A percentile compares a stretch with the other conserved stretches of the same genome.
phyloP scores from a whole-genome alignment of 2,797 vertebrate genomes.

The Threskiornis aethiopicus region DNA sequence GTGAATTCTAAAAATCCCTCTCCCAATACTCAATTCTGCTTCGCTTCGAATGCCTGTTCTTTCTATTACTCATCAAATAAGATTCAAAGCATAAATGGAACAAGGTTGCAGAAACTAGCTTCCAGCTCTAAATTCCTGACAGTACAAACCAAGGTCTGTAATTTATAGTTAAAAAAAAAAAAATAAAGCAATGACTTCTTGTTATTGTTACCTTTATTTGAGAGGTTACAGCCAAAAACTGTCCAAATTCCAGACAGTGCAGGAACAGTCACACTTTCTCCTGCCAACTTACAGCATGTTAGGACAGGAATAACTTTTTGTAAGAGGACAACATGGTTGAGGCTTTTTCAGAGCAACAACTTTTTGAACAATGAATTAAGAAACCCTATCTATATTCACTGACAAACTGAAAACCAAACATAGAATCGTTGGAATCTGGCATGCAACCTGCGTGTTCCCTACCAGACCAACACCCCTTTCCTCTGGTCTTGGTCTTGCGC shows the following conservation, averaged over 20 bases:
- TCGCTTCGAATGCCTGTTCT: background rate
- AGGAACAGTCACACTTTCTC: constrained; percentile 55
- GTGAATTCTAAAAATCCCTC: background rate
- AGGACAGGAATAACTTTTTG: constrained; percentile 40
- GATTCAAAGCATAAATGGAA: constrained; percentile 22
- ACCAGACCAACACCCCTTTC: background rate
- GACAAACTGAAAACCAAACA: background rate
- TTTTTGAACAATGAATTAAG: background rate
- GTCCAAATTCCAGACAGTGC: constrained; percentile 64
- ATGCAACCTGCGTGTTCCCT: background rate
- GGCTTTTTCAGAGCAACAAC: background rate
- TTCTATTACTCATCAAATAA: constrained; percentile 34
- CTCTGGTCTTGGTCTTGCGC: background rate
- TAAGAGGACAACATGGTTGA: constrained; percentile 18
- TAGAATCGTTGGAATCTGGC: background rate
- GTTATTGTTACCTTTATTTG: constrained; percentile 64
- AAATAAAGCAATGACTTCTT: constrained; percentile 57
- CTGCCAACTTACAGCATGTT: constrained; percentile 50
- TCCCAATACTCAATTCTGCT: background rate
- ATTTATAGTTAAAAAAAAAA: constrained; percentile 51
- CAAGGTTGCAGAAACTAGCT: constrained; percentile 49
- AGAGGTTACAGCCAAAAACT: constrained; percentile 70
- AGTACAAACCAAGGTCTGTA: constrained; percentile 34
- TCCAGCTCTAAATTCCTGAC: constrained; percentile 49
- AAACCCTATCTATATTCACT: background rate